phyloP scores from a whole-genome alignment of 2,797 vertebrate species.

The Sternarchorhynchus goeldii region DNA sequence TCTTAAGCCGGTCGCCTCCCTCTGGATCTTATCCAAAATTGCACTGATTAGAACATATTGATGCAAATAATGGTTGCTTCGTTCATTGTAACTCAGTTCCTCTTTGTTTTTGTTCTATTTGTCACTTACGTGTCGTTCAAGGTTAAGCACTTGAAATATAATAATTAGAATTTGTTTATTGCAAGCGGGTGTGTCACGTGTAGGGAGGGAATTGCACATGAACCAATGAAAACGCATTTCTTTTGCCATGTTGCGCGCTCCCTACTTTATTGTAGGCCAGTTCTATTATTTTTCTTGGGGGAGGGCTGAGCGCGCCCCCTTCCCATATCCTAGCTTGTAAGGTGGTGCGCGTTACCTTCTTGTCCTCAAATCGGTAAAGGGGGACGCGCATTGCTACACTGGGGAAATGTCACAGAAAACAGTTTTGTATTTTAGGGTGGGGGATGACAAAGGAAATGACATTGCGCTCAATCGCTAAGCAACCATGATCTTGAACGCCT shows the following conservation, averaged over 20 bases:
- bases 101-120: too few species aligned
- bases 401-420: conserved; percentile 71
- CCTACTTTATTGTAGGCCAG: conserved; percentile 55
- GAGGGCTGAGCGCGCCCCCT: conserved; percentile 64
- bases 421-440: conserved; percentile 68
- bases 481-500: not conserved
- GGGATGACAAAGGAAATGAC: conserved; percentile 45
- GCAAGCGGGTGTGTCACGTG: conserved; percentile 76
- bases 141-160: not conserved
- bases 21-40: conserved; percentile 57
- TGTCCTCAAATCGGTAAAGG: conserved; percentile 70
- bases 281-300: conserved; percentile 60
- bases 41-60: conserved; percentile 56
- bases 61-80: not conserved
- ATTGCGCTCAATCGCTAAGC: conserved; percentile 26
- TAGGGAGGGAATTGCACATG: conserved; percentile 64
- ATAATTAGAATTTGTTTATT: conserved; percentile 76
- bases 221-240: conserved; percentile 65
- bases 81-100: too few species aligned
- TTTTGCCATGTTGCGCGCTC: conserved; percentile 66
- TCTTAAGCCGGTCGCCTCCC: conserved; percentile 59
- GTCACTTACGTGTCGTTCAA: not conserved
- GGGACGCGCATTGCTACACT: conserved; percentile 80
- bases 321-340: conserved; percentile 55
- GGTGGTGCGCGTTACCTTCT: conserved; percentile 49